phyloP scores from a whole-genome alignment of 1,140 invertebrate genomes.

The Sinonovacula constricta region DNA sequence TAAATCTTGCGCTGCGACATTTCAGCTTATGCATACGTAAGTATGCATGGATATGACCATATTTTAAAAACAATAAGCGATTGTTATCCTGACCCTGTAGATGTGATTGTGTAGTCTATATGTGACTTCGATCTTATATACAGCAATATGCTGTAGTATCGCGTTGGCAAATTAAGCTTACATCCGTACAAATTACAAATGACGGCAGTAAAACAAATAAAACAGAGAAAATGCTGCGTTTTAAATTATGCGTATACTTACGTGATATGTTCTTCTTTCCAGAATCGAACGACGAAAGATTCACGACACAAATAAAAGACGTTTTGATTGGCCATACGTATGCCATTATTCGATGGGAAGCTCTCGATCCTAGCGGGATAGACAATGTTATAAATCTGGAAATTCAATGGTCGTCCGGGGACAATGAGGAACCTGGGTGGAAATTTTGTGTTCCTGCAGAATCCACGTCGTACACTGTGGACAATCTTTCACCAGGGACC shows the following conservation, averaged over 20 bases:
- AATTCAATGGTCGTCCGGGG: slow-evolving; percentile 7
- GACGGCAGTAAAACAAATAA: not conserved
- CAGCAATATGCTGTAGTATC: not conserved
- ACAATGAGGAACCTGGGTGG: not conserved
- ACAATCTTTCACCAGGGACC: not conserved
- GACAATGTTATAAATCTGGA: slow-evolving; percentile 4
- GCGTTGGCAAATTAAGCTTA: not conserved
- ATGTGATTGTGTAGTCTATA: not conserved
- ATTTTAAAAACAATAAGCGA: no score
- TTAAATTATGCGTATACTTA: not conserved
- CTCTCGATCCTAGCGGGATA: not conserved
- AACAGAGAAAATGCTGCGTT: not conserved
- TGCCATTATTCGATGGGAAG: slow-evolving; percentile 10
- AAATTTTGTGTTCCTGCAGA: slow-evolving; percentile 12
- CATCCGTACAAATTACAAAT: no score
- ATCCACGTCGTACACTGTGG: not conserved
- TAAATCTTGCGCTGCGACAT: no score
- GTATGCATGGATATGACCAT: no score
- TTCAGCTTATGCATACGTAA: no score
- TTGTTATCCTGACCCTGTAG: no score
- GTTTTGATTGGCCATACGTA: slow-evolving; percentile 1
- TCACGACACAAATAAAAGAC: slow-evolving; percentile 3
- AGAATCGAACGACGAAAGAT: slow-evolving; percentile 8
- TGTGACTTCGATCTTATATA: not conserved
- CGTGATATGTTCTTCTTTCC: not conserved